phyloP scores from a whole-genome alignment of 2,797 vertebrate species.

The Propithecus perrieri region DNA sequence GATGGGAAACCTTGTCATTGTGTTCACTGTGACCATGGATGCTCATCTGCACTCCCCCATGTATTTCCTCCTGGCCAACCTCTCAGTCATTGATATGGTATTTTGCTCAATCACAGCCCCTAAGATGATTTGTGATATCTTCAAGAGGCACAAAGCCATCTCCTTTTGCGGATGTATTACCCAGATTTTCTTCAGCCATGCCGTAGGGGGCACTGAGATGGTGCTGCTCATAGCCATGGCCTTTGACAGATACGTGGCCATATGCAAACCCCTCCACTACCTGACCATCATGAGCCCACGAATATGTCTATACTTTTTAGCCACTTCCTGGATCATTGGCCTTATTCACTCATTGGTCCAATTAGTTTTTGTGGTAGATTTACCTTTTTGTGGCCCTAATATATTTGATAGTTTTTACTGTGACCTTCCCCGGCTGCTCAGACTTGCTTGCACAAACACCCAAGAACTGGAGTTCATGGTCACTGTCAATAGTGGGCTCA shows the following conservation, averaged over 20 bases:
- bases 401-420: conserved; percentile 68
- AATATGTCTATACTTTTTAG: conserved; percentile 41
- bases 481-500: conserved; percentile 68
- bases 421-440: conserved; percentile 60
- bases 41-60: conserved; percentile 58
- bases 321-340: conserved; percentile 57
- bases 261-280: conserved; percentile 67
- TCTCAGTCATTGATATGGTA: conserved; percentile 64
- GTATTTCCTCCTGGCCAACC: conserved; percentile 68
- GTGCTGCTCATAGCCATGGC: conserved; percentile 67
- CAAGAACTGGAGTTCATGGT: conserved; percentile 59
- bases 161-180: conserved; percentile 67
- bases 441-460: conserved; percentile 63
- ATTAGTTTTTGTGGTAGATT: conserved; percentile 58
- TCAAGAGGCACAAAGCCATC: conserved; percentile 57
- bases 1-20: conserved; percentile 68
- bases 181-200: conserved; percentile 66
- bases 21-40: conserved; percentile 62
- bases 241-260: conserved; percentile 67
- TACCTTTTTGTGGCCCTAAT: conserved; percentile 67
- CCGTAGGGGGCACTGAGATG: conserved; percentile 57
- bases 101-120: conserved; percentile 59
- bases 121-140: conserved; percentile 69
- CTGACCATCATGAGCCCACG: conserved; percentile 59
- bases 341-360: conserved; percentile 57